Evolutionary conservation across 2,113 vertebrate species (phyloP), one percentile per base, ranked within the genome.

Genomic region (Oryzias curvinotus): DNA sequence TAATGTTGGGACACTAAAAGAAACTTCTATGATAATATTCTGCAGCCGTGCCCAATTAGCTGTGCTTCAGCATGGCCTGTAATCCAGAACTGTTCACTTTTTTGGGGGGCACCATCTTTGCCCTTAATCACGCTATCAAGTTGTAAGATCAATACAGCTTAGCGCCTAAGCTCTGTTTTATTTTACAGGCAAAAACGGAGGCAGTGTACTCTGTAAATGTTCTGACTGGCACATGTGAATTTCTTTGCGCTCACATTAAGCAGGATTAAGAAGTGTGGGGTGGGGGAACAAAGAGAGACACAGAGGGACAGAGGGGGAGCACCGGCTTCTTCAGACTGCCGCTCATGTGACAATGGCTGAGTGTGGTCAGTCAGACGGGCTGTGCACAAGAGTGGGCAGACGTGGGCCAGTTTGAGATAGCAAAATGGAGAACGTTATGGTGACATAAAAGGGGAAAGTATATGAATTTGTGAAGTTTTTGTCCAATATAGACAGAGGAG

Each of bases 191-290:
- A 62, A 90, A 94, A 93, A 94, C 90, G 90, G 91, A 93, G 88
- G 86, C 91, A 92, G 91, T 93, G 93, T 93, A 85, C 92, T 94
- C 65, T 36, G 82, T 88, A 92, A 95, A 94, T 91, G 93, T 93
- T 95, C 92, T 95, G 93, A 93, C 90, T 81, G 92, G 92, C 91
- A 93, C 94, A 94, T 94, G 94, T 94, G 92, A 95, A 93, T 93
- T 94, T 94, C 92, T 93, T 93, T 94, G 93, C 92, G 88, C 90
- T 94, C 91, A 95, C 93, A 94, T 96, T 94, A 96, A 95, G 93
- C 85, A 91, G 94, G 95, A 97, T 97, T 97, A 96, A 90, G 65
- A 66, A 52, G 71, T 53, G 71, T 53, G 66, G 36, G 36, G 57
- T 70, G 12, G 61, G 56, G 64, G 51, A 68, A 68, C 58, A 62